Evolutionary conservation across 2,888 invertebrate species (phyloP).

Genomic region (Nymphalis polychloros): DNA sequence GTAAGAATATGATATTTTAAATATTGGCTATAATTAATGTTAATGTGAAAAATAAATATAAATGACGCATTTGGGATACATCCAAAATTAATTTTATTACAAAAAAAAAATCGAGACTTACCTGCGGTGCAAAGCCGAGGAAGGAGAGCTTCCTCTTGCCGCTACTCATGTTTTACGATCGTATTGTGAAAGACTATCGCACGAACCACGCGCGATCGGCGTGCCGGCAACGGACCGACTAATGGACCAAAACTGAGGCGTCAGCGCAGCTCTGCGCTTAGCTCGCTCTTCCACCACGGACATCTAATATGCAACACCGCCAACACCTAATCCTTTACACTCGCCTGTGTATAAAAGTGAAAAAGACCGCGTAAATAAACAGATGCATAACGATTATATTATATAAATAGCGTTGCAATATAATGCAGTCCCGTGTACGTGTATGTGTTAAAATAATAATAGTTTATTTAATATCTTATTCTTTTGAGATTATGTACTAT

Average conservation of each 20-base stretch:
- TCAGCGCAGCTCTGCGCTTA: slow-evolving; percentile 31
- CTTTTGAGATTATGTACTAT: too few relatives aligned
- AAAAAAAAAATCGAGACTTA: slow-evolving; percentile 52
- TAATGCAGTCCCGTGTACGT: not conserved
- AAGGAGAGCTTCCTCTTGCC: slow-evolving; percentile 87
- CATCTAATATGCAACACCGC: slow-evolving; percentile 12
- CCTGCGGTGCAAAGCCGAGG: slow-evolving; percentile 85
- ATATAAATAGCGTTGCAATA: not conserved
- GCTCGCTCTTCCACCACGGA: slow-evolving; percentile 25
- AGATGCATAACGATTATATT: not conserved
- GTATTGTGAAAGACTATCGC: slow-evolving; percentile 31
- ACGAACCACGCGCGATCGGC: slow-evolving; percentile 40
- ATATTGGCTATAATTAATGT: not conserved
- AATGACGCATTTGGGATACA: too few relatives aligned
- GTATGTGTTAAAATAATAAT: too few relatives aligned
- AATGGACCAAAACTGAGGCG: slow-evolving; percentile 30
- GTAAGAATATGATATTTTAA: too few relatives aligned
- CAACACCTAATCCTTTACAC: slow-evolving; percentile 23
- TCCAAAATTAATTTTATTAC: not conserved
- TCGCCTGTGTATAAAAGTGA: slow-evolving; percentile 24
- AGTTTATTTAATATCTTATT: too few relatives aligned
- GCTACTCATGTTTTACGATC: slow-evolving; percentile 63
- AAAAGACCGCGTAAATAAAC: not conserved
- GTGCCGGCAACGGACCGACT: slow-evolving; percentile 47
- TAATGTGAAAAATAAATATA: not conserved